A percentile compares a stretch with the other conserved stretches of the same genome.
These are phyloP conservation scores for Dicentrarchus labrax DNA, from an alignment of 2,113 vertebrate genomes.

Conservation along the genomic window DNA sequence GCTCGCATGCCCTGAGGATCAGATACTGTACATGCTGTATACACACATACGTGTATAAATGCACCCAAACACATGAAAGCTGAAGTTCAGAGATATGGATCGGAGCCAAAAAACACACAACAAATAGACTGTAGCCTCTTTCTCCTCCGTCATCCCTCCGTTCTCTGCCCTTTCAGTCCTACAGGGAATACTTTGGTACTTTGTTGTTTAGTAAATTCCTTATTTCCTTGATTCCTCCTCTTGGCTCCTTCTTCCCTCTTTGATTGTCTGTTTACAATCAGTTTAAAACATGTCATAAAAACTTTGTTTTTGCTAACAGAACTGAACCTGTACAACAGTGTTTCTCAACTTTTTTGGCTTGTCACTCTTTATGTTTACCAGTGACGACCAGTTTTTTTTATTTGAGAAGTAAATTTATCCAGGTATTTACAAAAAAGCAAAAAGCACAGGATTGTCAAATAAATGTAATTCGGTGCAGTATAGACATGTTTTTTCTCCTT, in stretches of 20 bases:
- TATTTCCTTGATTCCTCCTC: slow-evolving; percentile 6
- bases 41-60: background rate
- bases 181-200: slow-evolving; percentile 28
- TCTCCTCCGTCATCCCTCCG: background rate
- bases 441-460: too few relatives aligned
- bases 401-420: background rate
- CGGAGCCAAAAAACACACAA: slow-evolving; percentile 17
- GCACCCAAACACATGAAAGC: slow-evolving; percentile 11
- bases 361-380: background rate
- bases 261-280: background rate
- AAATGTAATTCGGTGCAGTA: background rate
- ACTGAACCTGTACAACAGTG: background rate
- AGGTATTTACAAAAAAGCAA: background rate
- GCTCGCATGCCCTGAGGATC: slow-evolving; percentile 21
- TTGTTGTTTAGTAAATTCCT: background rate
- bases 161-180: slow-evolving; percentile 19
- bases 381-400: background rate
- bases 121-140: background rate
- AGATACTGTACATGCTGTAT: background rate
- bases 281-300: too few relatives aligned
- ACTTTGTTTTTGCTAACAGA: background rate
- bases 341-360: background rate
- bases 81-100: slow-evolving; percentile 29
- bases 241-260: background rate
- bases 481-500: background rate